These are phyloP conservation scores for Diadegma fenestrale DNA, from an alignment of 2,888 invertebrate genomes.

Conservation along the genomic window DNA sequence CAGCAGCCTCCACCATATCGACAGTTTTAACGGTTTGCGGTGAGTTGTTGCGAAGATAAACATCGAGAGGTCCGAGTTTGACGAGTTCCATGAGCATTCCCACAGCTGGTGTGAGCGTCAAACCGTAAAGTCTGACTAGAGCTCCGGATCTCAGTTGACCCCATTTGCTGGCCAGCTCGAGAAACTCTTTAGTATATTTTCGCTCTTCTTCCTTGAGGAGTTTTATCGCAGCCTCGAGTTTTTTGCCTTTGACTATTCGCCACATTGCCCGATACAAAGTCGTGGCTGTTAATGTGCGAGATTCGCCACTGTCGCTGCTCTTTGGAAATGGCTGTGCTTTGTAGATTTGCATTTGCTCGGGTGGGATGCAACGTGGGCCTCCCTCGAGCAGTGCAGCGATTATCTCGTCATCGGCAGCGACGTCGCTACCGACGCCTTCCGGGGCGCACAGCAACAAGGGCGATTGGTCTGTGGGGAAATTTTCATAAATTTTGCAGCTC, in stretches of 20 bases:
- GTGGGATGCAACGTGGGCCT: slow-evolving; percentile 89
- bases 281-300: slow-evolving; percentile 72
- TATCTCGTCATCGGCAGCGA: slow-evolving; percentile 86
- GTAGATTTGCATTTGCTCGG: slow-evolving; percentile 89
- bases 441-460: slow-evolving; percentile 89
- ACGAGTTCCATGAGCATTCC: slow-evolving; percentile 94
- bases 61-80: slow-evolving; percentile 91
- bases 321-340: slow-evolving; percentile 86
- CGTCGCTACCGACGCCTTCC: slow-evolving; percentile 87
- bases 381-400: slow-evolving; percentile 83
- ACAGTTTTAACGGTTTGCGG: slow-evolving; percentile 87
- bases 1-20: slow-evolving; percentile 93
- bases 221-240: slow-evolving; percentile 93
- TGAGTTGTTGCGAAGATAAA: slow-evolving; percentile 86
- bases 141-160: slow-evolving; percentile 91
- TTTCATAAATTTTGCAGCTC: no score
- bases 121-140: slow-evolving; percentile 91
- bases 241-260: slow-evolving; percentile 91
- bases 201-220: slow-evolving; percentile 89
- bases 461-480: slow-evolving; percentile 87
- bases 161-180: slow-evolving; percentile 92
- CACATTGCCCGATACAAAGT: slow-evolving; percentile 90
- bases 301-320: slow-evolving; percentile 71
- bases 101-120: slow-evolving; percentile 91
- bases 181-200: slow-evolving; percentile 88